Base-by-base conservation (phyloP, 2,888 invertebrate genomes). In the Latrodectus elegans region DNA sequence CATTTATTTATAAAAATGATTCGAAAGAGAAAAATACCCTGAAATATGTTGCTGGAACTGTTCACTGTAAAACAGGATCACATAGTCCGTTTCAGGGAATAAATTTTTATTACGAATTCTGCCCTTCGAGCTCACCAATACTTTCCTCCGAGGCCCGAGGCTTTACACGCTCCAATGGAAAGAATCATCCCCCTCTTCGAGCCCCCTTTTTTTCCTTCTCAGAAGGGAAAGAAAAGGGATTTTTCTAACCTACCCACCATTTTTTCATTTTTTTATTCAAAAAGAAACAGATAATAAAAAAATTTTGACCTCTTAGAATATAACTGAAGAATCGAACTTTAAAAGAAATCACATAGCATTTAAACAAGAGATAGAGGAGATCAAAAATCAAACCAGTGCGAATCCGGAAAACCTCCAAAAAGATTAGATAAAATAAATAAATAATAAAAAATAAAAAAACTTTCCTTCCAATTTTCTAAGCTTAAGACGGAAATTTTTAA, bases 31-130 rank as follows among this genome's bases (percentile, higher is more conserved):
- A 60, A 26, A 38, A 60, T 15, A 86, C 67, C 67, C 65, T 70
- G 22, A 49, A 64, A 65, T 75, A 81, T 73, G 81, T 71, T 73
- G 65, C 68, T 49, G 51, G 64, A 68, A 26, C 76, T 71, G 53
- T 38, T 77, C 86, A 77, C 81, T 73, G 81, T 87, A 71, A 87
- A 87, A 87, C 86, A 51, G 71, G 81, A 87, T 87, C 86, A 87
- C 81, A 81, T 77, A 81, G 80, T 87, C 80, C 72, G 86, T 76
- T 87, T 81, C 76, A 70, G 60, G 67, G 74, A 87, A 87, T 87
- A 87, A 87, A 81, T 81, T 87, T 87, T 87, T 87, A 81, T 81
- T 86, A 76, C 85, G 76, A 77, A 55, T 76, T 80, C 38, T 75
- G 60, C 64, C 49, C 9, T 67, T 60, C 65, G 52, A 17, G n/a